Evolutionary conservation across 1,140 invertebrate species (phyloP).

Genomic region (Caenorhabditis remanei): DNA sequence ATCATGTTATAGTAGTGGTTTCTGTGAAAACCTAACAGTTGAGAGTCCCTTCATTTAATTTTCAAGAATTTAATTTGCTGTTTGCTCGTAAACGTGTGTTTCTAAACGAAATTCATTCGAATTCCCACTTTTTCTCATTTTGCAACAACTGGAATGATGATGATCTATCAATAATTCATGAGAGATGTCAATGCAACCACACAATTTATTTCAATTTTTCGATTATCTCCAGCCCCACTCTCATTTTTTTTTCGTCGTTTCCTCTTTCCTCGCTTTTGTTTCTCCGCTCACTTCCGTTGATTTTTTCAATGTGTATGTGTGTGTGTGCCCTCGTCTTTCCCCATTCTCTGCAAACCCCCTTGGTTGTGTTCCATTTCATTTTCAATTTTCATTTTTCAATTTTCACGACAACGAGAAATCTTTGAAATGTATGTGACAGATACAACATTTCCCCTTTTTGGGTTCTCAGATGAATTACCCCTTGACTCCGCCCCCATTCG

Average conservation of each 20-base stretch:
- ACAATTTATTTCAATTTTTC: slow-evolving; percentile 31
- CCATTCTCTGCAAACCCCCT: neutral
- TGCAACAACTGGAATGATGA: neutral
- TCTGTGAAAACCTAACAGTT: no score
- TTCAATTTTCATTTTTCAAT: slow-evolving; percentile 23
- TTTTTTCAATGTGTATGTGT: neutral
- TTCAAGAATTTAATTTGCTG: no score
- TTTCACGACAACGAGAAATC: neutral
- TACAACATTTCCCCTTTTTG: neutral
- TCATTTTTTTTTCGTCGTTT: slow-evolving; percentile 6
- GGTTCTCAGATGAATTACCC: neutral
- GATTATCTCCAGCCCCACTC: neutral
- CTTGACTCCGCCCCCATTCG: neutral
- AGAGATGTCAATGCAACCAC: neutral
- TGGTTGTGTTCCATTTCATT: slow-evolving; percentile 2
- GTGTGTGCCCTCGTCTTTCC: neutral
- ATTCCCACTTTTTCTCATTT: no score
- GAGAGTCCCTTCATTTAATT: no score
- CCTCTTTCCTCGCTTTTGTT: neutral
- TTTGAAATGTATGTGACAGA: neutral
- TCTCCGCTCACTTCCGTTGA: slow-evolving; percentile 7
- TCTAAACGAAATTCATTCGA: no score
- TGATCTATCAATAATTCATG: neutral
- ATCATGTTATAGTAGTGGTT: no score
- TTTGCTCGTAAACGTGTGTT: no score